phyloP scores from a whole-genome alignment of 2,888 invertebrate species.

The Julus scanicus region DNA sequence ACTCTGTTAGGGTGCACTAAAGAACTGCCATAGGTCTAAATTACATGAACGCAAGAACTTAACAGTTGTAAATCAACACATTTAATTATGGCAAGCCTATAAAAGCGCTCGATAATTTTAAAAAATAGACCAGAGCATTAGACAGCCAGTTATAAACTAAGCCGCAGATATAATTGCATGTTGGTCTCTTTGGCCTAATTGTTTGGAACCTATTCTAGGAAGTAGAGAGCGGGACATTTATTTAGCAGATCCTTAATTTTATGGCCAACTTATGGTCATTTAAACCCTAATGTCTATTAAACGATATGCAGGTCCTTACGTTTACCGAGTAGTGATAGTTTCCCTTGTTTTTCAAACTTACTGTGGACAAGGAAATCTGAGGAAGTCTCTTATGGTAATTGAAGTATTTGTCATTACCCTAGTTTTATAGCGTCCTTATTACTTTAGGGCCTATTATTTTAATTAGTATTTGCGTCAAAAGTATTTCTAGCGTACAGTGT shows the following conservation, averaged over 20 bases:
- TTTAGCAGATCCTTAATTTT: constrained; percentile 37
- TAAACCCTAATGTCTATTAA: constrained; percentile 36
- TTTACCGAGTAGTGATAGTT: not conserved
- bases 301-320: not conserved
- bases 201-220: constrained; percentile 15
- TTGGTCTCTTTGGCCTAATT: constrained; percentile 9
- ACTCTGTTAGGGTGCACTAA: no score
- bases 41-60: not conserved
- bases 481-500: not conserved
- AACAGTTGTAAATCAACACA: not conserved
- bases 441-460: constrained; percentile 40
- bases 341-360: not conserved
- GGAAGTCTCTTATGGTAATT: constrained; percentile 40
- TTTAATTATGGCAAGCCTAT: not conserved
- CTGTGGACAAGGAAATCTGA: constrained; percentile 15
- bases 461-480: constrained; percentile 29
- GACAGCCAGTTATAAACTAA: not conserved
- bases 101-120: not conserved
- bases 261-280: constrained; percentile 23
- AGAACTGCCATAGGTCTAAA: not conserved
- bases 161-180: not conserved
- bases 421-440: constrained; percentile 41
- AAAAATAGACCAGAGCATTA: not conserved
- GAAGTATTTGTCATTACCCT: constrained; percentile 42
- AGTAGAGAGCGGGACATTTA: not conserved